Base-by-base conservation (phyloP, 2,113 vertebrate genomes). In the Lethenteron camtschaticum region DNA sequence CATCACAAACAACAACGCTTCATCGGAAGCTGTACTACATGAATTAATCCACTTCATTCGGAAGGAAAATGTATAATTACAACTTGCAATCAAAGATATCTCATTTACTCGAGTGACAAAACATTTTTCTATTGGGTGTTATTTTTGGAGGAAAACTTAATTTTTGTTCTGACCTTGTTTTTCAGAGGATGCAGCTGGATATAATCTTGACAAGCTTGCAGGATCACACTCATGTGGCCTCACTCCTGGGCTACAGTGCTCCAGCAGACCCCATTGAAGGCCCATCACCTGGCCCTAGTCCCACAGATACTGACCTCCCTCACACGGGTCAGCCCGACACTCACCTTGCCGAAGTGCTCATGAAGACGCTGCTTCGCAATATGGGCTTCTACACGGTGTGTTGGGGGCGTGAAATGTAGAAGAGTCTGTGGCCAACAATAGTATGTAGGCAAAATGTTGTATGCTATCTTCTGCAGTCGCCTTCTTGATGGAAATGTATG, bases 341-440 rank as follows among this genome's bases (percentile, higher is more conserved):
- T 9, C 91, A 97, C 74, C 80, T 97, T 72, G 94, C 94, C 9
- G 94, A 97, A 81, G 95, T 97, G 75, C 77, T 97, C 70, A 97
- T 97, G 94, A 97, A 97, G 81, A 97, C 90, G 14, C 84, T 97
- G 71, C 81, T 97, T 68, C 83, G 94, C 79, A 97, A 97, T 78
- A 78, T 97, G 73, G 94, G 94, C 71, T 97, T 97, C 77, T 97
- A 97, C 72, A 96, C 94, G 2, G 91, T 97, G 77, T 79, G 86
- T 82, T 41, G 41, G 41, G 41, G 41, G 41, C 41, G 41, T 41
- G 41, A 41, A 41, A 41, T 41, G 41, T 41, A 41, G 41, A 41
- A 41, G 41, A 41, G 41, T 41, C 6, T 41, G 41, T 41, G 41
- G 6, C 41, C 41, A 41, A 41, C 41, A 41, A 41, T 7, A 41